phyloP scores from a whole-genome alignment of 2,797 vertebrate species.

The Urophycis tenuis region DNA sequence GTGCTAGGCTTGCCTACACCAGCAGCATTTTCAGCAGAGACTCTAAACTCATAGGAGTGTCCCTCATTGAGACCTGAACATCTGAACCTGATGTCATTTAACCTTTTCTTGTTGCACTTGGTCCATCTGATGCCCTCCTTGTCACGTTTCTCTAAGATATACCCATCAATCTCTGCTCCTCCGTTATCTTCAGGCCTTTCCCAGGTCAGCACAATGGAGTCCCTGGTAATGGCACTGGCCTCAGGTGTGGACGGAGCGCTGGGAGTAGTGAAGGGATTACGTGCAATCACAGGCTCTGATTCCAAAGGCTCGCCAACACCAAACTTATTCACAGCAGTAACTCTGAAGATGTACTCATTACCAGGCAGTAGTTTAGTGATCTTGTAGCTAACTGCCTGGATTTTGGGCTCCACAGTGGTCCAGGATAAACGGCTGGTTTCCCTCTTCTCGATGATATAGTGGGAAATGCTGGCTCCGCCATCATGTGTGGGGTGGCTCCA shows the following conservation, averaged over 20 bases:
- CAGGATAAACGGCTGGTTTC: conserved; percentile 93
- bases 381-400: conserved; percentile 91
- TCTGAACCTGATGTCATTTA: conserved; percentile 91
- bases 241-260: conserved; percentile 86
- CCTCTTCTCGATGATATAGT: conserved; percentile 94
- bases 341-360: conserved; percentile 97
- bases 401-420: conserved; percentile 89
- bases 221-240: conserved; percentile 77
- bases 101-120: conserved; percentile 89
- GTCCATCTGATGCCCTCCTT: conserved; percentile 96
- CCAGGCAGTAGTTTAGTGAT: conserved; percentile 91
- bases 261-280: conserved; percentile 88
- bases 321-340: conserved; percentile 97
- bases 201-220: conserved; percentile 93
- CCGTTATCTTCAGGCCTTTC: conserved; percentile 90
- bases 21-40: conserved; percentile 94
- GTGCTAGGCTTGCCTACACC: conserved; percentile 85
- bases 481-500: conserved; percentile 95
- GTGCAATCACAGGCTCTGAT: conserved; percentile 83
- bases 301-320: conserved; percentile 94
- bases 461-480: conserved; percentile 91
- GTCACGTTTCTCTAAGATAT: conserved; percentile 96
- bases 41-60: conserved; percentile 93
- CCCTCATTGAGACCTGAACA: conserved; percentile 84
- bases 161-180: conserved; percentile 88